phyloP scores from a whole-genome alignment of 2,888 invertebrate genomes.

The Conistra vaccinii region DNA sequence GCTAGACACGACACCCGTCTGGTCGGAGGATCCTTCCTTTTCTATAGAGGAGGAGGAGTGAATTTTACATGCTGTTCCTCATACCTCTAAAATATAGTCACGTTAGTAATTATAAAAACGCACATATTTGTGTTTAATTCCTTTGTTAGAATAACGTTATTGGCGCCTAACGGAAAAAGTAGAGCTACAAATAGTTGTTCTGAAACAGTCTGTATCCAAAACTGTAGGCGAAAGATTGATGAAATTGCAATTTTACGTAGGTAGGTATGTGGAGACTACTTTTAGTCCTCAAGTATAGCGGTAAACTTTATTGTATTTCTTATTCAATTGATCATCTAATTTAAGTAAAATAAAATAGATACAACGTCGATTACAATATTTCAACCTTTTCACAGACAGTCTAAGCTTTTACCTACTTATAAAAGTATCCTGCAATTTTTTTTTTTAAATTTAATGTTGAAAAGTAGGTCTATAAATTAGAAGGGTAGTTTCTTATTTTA shows the following conservation, averaged over 20 bases:
- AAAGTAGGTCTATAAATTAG: neutral
- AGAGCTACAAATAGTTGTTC: conserved; percentile 6
- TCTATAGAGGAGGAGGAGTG: no score
- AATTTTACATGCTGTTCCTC: no score
- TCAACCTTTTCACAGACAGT: neutral
- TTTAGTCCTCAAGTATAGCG: neutral
- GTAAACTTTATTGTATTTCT: neutral
- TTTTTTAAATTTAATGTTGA: no score
- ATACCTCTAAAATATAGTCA: neutral
- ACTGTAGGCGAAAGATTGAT: conserved; percentile 5
- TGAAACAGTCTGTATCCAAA: neutral
- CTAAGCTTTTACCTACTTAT: neutral
- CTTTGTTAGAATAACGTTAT: no score
- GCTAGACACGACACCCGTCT: no score
- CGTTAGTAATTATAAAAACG: neutral
- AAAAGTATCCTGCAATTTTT: neutral
- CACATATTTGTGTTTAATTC: neutral
- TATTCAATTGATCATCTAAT: neutral
- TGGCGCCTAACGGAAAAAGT: conserved; percentile 16
- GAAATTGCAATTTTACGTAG: neutral
- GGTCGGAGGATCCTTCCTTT: no score
- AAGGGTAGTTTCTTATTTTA: no score
- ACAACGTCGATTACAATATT: neutral
- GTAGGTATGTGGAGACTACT: neutral
- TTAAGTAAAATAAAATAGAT: neutral